Evolutionary conservation across 2,888 invertebrate species (phyloP).

Genomic region (Andricus curvator): DNA sequence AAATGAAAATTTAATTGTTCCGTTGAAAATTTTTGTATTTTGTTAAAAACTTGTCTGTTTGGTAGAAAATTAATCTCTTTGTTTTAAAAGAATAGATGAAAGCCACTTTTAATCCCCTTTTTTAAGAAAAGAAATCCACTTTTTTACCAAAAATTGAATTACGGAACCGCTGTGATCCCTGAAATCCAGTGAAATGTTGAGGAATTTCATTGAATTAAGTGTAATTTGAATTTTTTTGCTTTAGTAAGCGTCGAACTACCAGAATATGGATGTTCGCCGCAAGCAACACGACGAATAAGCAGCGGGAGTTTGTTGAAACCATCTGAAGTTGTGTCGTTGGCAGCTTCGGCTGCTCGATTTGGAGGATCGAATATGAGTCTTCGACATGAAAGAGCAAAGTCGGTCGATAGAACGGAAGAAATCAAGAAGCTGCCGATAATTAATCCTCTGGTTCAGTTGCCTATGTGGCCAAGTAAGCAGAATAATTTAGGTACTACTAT

Average conservation of each 20-base stretch:
- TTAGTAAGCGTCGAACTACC: constrained; percentile 77
- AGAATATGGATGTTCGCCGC: constrained; percentile 86
- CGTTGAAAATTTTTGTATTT: no score
- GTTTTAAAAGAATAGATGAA: no score
- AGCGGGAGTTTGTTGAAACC: constrained; percentile 93
- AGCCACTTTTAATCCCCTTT: no score
- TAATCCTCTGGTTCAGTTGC: constrained; percentile 91
- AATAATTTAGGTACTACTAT: constrained; percentile 26
- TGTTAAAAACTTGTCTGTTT: no score
- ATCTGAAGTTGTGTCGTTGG: constrained; percentile 82
- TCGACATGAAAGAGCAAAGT: constrained; percentile 75
- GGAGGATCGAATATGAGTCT: constrained; percentile 73
- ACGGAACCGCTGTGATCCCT: no score
- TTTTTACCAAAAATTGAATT: no score
- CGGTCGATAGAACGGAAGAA: constrained; percentile 80
- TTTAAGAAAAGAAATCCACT: no score
- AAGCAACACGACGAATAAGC: constrained; percentile 93
- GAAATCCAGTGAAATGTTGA: background rate
- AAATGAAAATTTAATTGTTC: no score
- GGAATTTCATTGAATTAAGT: constrained; percentile 4
- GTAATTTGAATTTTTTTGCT: constrained; percentile 20
- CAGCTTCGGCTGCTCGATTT: constrained; percentile 82
- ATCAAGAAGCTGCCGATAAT: constrained; percentile 90
- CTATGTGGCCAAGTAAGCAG: constrained; percentile 90
- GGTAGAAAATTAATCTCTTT: no score